Percentiles rank a stretch among this genome's conserved stretches.
phyloP scores from a whole-genome alignment of 1,140 invertebrate species.

The Homarus americanus region DNA sequence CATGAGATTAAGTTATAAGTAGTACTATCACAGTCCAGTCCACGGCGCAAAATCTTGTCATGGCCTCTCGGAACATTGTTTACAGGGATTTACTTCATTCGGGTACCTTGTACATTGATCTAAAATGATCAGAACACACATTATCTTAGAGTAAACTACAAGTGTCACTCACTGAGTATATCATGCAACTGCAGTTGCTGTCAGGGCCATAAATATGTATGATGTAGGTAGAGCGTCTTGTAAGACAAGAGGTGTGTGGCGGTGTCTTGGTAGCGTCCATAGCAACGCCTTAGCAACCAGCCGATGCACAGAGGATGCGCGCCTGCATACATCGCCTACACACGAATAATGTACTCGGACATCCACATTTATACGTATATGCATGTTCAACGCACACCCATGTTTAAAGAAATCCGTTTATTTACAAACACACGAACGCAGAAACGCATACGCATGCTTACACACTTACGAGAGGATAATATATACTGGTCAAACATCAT shows the following conservation, averaged over 20 bases:
- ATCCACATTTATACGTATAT: too few species aligned
- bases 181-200: neutral
- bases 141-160: too few species aligned
- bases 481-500: too few species aligned
- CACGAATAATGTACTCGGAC: too few species aligned
- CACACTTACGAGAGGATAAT: too few species aligned
- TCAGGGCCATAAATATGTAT: neutral
- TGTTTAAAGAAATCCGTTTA: too few species aligned
- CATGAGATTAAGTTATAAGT: neutral
- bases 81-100: neutral
- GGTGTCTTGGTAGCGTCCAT: conserved; percentile 17
- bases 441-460: too few species aligned
- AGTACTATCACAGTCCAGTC: neutral
- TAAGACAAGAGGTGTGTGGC: neutral
- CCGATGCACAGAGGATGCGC: neutral
- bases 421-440: too few species aligned
- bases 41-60: neutral
- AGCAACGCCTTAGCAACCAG: conserved; percentile 35
- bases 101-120: neutral
- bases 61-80: neutral
- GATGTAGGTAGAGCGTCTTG: neutral
- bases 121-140: too few species aligned
- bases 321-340: too few species aligned
- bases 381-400: too few species aligned
- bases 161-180: neutral